phyloP scores from a whole-genome alignment of 1,140 invertebrate genomes.

The Tetramorium alpestre region DNA sequence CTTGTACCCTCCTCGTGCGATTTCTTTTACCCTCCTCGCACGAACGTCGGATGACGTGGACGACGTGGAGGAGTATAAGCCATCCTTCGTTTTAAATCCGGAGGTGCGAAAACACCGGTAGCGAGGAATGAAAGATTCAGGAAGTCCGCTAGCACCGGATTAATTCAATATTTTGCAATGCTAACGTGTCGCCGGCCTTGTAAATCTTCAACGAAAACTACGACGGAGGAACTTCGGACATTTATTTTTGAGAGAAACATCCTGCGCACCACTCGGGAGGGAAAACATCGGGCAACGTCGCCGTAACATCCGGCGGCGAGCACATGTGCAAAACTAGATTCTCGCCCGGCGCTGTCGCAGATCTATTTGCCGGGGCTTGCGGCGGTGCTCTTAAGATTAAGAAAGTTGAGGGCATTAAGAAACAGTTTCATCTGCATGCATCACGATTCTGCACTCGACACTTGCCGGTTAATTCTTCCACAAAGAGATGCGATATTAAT shows the following conservation, averaged over 20 bases:
- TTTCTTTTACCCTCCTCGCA: conserved; percentile 14
- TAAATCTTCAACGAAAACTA: conserved; percentile 68
- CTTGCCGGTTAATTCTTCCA: background rate
- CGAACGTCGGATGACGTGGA: background rate
- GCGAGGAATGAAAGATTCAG: conserved; percentile 67
- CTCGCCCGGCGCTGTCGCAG: background rate
- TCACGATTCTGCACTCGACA: background rate
- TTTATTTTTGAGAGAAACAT: conserved; percentile 65
- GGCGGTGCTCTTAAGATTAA: conserved; percentile 13
- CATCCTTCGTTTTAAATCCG: conserved; percentile 37
- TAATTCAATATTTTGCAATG: conserved; percentile 76
- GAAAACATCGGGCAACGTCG: conserved; percentile 1
- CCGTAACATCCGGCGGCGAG: conserved; percentile 54
- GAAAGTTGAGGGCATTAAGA: conserved; percentile 44
- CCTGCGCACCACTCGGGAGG: background rate
- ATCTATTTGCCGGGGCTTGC: conserved; percentile 41
- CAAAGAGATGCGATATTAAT: no score
- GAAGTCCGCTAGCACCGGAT: conserved; percentile 26
- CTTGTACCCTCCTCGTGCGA: conserved; percentile 18
- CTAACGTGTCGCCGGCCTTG: conserved; percentile 43
- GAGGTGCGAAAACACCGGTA: conserved; percentile 59
- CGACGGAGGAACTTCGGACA: conserved; percentile 33
- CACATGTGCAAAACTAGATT: conserved; percentile 38
- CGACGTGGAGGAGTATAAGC: background rate
- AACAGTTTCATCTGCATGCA: conserved; percentile 22